phyloP scores from a whole-genome alignment of 2,888 invertebrate genomes.

The Lypha dubia region DNA sequence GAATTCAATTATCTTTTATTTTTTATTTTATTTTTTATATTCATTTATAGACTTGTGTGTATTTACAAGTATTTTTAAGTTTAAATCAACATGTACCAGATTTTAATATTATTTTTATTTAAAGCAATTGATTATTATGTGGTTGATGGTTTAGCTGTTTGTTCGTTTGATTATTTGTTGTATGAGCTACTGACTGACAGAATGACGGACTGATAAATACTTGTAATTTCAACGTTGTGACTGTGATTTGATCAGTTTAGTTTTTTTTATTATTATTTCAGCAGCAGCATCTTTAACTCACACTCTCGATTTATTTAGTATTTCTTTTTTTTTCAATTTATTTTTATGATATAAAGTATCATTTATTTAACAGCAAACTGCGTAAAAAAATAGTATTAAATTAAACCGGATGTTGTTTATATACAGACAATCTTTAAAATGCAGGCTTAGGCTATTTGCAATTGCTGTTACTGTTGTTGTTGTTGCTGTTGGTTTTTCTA shows the following conservation, averaged over 20 bases:
- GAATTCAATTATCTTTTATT: slow-evolving; percentile 75
- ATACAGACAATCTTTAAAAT: slow-evolving; percentile 58
- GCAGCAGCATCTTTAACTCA: slow-evolving; percentile 56
- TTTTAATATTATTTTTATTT: slow-evolving; percentile 71
- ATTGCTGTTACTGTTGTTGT: slow-evolving; percentile 41
- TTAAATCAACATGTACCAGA: slow-evolving; percentile 67
- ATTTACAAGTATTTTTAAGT: slow-evolving; percentile 27
- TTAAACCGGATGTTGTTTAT: slow-evolving; percentile 76
- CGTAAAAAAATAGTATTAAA: slow-evolving; percentile 72
- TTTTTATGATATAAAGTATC: slow-evolving; percentile 66
- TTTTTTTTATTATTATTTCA: slow-evolving; percentile 28
- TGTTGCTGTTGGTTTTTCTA: slow-evolving; percentile 37
- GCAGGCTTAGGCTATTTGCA: slow-evolving; percentile 49
- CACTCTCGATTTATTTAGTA: slow-evolving; percentile 50
- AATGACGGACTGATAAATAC: slow-evolving; percentile 55
- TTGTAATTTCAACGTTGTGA: slow-evolving; percentile 49
- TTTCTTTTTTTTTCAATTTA: slow-evolving; percentile 34
- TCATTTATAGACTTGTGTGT: not conserved
- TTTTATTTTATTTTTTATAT: no score
- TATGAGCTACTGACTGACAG: slow-evolving; percentile 21
- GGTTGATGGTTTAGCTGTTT: slow-evolving; percentile 54
- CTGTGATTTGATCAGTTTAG: slow-evolving; percentile 61
- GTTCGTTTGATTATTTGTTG: not conserved
- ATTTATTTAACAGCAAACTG: slow-evolving; percentile 70
- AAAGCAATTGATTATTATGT: slow-evolving; percentile 73